Percentiles rank a stretch among this genome's conserved stretches.
Conservation (phyloP, 2,113 vertebrate species). For the Psettodes erumei region DNA sequence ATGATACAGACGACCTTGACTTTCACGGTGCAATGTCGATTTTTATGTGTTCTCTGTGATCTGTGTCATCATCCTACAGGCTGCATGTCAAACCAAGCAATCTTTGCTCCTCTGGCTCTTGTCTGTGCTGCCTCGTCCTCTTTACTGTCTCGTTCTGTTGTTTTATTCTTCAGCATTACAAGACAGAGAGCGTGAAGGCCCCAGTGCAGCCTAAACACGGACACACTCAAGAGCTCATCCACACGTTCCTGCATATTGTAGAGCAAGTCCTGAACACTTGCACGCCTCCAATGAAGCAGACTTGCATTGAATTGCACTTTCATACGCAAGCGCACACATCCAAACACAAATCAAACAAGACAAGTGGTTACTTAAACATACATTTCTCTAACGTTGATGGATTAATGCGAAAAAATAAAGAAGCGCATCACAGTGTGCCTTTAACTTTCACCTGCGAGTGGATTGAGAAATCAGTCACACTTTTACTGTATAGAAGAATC, state of each 20-base stretch:
- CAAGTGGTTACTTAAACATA: background rate
- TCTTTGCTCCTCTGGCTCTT: constrained; percentile 8
- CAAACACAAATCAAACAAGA: background rate
- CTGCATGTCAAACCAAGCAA: constrained; percentile 9
- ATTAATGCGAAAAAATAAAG: background rate
- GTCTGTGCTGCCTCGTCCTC: constrained; percentile 20
- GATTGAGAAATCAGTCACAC: background rate
- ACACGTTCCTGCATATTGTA: background rate
- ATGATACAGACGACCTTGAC: constrained; percentile 24
- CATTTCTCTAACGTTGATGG: background rate
- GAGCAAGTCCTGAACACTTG: background rate
- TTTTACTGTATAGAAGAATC: background rate
- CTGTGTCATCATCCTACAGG: constrained; percentile 6
- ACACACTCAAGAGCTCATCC: background rate
- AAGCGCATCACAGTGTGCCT: background rate
- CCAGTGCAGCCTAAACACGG: constrained; percentile 1
- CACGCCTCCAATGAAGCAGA: background rate
- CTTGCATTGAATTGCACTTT: background rate
- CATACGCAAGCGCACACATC: background rate
- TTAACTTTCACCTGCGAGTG: constrained; percentile 21
- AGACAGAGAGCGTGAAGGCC: constrained; percentile 14
- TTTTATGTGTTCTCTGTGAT: constrained; percentile 13
- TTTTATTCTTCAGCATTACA: constrained; percentile 22
- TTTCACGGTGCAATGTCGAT: constrained; percentile 1
- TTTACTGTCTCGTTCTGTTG: constrained; percentile 36